Conservation (phyloP, 2,888 invertebrate genomes). For the Epirrhoe alternata region DNA sequence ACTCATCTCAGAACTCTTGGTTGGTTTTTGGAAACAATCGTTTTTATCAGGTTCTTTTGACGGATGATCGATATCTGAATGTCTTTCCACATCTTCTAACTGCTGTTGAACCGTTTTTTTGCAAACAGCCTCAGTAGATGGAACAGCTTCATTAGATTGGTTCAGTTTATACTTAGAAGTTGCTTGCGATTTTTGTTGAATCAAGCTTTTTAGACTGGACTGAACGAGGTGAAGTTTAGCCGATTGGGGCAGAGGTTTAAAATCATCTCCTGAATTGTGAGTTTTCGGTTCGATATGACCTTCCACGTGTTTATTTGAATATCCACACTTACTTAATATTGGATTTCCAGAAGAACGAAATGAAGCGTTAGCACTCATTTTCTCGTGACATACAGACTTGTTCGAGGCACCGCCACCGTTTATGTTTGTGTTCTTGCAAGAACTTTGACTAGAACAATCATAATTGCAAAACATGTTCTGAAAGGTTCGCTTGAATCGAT, state of each 20-base stretch:
- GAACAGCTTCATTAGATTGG: no score
- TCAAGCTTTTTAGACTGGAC: no score
- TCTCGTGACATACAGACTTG: background rate
- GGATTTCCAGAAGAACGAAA: background rate
- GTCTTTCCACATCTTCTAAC: background rate
- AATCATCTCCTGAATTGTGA: background rate
- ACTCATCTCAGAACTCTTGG: no score
- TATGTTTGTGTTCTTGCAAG: background rate
- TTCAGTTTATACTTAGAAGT: no score
- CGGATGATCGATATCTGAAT: background rate
- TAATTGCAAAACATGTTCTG: constrained; percentile 25
- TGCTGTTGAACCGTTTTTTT: background rate
- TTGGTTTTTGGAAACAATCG: no score
- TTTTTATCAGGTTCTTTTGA: background rate
- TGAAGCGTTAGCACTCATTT: background rate
- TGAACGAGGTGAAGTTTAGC: no score
- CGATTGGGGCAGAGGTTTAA: background rate
- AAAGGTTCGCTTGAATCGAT: constrained; percentile 26
- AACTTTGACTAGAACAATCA: background rate
- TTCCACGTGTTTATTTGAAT: background rate
- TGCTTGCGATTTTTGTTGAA: no score
- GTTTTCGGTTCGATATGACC: background rate
- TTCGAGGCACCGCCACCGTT: background rate
- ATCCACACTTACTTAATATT: background rate
- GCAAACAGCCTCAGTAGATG: background rate